phyloP scores from a whole-genome alignment of 2,888 invertebrate genomes.

The Ormyrus pomaceus region DNA sequence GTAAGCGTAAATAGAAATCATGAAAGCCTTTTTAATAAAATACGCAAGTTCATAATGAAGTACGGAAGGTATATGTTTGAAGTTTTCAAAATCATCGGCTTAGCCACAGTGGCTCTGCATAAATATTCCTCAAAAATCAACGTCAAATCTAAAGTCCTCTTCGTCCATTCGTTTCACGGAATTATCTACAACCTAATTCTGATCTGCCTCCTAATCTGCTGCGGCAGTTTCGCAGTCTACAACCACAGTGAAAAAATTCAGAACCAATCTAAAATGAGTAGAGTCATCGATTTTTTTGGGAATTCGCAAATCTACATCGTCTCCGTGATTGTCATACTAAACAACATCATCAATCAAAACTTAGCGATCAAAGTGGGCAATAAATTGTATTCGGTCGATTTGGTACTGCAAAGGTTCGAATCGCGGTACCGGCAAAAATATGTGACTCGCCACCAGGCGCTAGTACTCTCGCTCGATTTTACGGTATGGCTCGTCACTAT shows the following conservation, averaged over 20 bases:
- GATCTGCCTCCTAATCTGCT: neutral
- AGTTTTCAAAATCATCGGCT: slow-evolving; percentile 21
- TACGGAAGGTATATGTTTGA: slow-evolving; percentile 14
- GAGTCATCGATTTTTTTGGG: slow-evolving; percentile 37
- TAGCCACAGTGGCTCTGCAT: slow-evolving; percentile 33
- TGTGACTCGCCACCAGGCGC: neutral
- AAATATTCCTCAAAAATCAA: neutral
- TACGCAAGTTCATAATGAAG: neutral
- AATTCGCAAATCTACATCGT: slow-evolving; percentile 31
- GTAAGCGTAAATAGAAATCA: neutral
- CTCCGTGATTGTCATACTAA: slow-evolving; percentile 10
- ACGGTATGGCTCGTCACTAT: slow-evolving; percentile 7
- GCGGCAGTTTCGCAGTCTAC: slow-evolving; percentile 14
- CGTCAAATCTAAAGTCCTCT: neutral
- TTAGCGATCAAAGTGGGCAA: slow-evolving; percentile 34
- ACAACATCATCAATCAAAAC: slow-evolving; percentile 18
- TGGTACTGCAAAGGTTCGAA: slow-evolving; percentile 24
- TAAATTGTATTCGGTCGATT: slow-evolving; percentile 1
- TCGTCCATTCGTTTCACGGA: slow-evolving; percentile 3
- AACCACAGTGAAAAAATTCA: neutral
- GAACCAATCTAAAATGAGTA: slow-evolving; percentile 15
- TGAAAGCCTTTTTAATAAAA: neutral
- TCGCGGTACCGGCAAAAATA: neutral
- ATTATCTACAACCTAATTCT: slow-evolving; percentile 26
- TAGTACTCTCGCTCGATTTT: slow-evolving; percentile 12